Conservation (phyloP, 1,140 invertebrate genomes). For the Eriosoma lanigerum region DNA sequence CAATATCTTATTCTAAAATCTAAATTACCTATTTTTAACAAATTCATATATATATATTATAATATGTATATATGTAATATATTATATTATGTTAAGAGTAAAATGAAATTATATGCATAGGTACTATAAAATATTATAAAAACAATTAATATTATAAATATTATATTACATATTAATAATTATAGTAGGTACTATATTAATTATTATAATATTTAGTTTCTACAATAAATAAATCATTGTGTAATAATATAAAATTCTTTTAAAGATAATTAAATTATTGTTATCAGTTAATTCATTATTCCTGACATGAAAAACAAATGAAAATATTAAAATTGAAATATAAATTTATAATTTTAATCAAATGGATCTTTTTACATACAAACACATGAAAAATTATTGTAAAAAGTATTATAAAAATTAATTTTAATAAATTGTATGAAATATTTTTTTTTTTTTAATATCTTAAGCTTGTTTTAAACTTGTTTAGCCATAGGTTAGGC, state of each 20-base stretch:
- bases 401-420: constrained; percentile 10
- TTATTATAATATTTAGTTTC: constrained; percentile 18
- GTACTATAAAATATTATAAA: constrained; percentile 13
- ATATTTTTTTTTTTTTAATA: too few relatives aligned
- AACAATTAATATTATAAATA: not conserved
- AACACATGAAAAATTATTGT: not conserved
- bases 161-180: too few relatives aligned
- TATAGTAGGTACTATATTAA: not conserved
- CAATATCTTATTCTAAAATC: constrained; percentile 15
- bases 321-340: not conserved
- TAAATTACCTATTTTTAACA: not conserved
- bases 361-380: not conserved
- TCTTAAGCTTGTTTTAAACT: too few relatives aligned
- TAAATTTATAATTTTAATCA: constrained; percentile 2
- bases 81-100: too few relatives aligned
- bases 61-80: too few relatives aligned
- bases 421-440: not conserved
- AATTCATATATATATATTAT: constrained; percentile 3
- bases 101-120: constrained; percentile 12
- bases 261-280: constrained; percentile 12
- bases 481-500: too few relatives aligned
- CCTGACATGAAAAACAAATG: not conserved
- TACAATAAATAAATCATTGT: constrained; percentile 17
- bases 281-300: not conserved
- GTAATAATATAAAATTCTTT: constrained; percentile 23